These are phyloP conservation scores for Helostoma temminkii DNA, from an alignment of 2,797 vertebrate species.

Conservation along the genomic window DNA sequence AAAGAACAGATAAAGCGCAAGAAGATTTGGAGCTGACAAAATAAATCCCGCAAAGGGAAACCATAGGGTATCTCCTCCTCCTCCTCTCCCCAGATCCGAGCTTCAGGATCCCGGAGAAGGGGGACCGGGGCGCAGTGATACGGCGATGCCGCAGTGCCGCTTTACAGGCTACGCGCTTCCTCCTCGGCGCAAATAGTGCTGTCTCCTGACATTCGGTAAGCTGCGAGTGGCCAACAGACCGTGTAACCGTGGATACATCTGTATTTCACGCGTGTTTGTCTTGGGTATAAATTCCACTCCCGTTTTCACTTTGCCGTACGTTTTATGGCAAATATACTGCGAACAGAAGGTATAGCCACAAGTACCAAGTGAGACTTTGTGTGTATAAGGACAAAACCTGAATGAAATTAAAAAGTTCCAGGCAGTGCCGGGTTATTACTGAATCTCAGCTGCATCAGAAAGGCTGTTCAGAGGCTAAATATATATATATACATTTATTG, in stretches of 20 bases:
- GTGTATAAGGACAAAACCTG: too few relatives aligned
- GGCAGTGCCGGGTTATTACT: not conserved
- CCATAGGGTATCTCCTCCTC: constrained; percentile 75
- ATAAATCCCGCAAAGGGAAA: constrained; percentile 82
- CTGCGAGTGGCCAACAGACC: not conserved
- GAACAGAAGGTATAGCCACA: not conserved
- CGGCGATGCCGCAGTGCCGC: constrained; percentile 88
- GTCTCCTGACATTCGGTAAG: constrained; percentile 28
- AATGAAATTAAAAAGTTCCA: not conserved
- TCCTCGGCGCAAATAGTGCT: constrained; percentile 87
- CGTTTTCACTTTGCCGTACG: not conserved
- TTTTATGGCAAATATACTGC: not conserved
- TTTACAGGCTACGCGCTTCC: constrained; percentile 86
- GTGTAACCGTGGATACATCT: accelerated
- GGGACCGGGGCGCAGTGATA: constrained; percentile 87
- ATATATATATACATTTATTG: not conserved
- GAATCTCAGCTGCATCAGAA: not conserved
- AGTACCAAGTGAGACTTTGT: not conserved
- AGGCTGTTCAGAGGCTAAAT: not conserved
- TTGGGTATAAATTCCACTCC: accelerated
- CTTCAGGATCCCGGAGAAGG: constrained; percentile 85
- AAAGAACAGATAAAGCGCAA: constrained; percentile 72
- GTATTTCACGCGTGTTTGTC: not conserved
- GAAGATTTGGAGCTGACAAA: constrained; percentile 78
- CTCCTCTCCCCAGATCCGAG: constrained; percentile 79